Base-by-base conservation (phyloP, 2,888 invertebrate genomes). In the Atethmia centrago region DNA sequence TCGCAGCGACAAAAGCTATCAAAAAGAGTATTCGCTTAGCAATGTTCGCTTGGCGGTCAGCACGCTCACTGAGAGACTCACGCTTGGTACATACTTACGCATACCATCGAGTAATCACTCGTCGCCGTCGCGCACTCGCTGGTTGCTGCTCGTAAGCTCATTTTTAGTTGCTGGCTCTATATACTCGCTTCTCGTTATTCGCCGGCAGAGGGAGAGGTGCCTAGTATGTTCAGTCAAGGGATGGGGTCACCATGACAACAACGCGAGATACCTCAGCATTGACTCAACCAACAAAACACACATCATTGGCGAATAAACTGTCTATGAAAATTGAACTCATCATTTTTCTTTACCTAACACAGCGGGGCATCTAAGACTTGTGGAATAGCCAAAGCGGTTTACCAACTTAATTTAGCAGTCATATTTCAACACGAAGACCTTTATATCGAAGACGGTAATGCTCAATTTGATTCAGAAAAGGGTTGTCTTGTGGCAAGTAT, bases 281-380 rank as follows among this genome's bases (percentile, higher is more conserved):
- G n/a, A 31, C 51, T 61, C 12, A 56, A 70, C 49, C 36, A 62
- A 19, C 65, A 68, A 58, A 79, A 61, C 49, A 89, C 90, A 69
- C 61, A 88, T 89, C 76, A 88, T 89, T 90, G 86, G 83, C 80
- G 10, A 25, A 78, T 71, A 82, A 83, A 83, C 77, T 79, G 80
- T 74, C 79, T 88, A 87, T 87, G 89, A 91, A 89, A 90, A 92
- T 92, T 93, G 88, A 86, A 90, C 80, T 91, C 92, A 94, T 94
- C 90, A 90, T 91, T 89, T 87, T 90, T 91, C 91, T 91, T 90
- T 90, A 93, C 92, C 91, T 91, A 90, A 91, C 94, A 87, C 94
- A 94, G 94, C 94, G 90, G 94, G 94, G 90, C 86, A 88, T 92
- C 93, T 91, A 92, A 93, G 90, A 90, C 91, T 91, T 93, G 93